phyloP scores from a whole-genome alignment of 2,888 invertebrate genomes.

The Criorhina ranunculi region DNA sequence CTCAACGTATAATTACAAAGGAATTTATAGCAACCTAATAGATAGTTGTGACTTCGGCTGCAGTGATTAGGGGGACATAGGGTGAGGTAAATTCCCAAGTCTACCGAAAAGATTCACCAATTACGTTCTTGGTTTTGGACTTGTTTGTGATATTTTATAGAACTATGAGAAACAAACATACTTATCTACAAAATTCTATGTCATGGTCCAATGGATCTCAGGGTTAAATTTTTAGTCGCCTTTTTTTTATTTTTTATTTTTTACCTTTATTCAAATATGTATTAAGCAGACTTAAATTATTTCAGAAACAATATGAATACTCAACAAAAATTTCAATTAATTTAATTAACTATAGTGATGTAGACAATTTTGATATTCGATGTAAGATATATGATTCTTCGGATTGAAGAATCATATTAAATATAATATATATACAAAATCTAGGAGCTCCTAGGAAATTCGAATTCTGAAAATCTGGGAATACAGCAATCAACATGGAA shows the following conservation, averaged over 20 bases:
- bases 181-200: not conserved
- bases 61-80: too few relatives aligned
- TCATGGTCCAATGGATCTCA: conserved; percentile 11
- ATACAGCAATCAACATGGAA: conserved; percentile 20
- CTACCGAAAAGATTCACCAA: too few relatives aligned
- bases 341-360: conserved; percentile 7
- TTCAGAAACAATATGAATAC: conserved; percentile 42
- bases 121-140: too few relatives aligned
- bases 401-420: conserved; percentile 35
- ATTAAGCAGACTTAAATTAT: conserved; percentile 28
- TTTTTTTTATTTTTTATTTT: too few relatives aligned
- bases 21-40: too few relatives aligned
- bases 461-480: not conserved
- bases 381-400: conserved; percentile 50
- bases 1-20: too few relatives aligned
- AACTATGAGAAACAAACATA: not conserved
- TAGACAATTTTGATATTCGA: conserved; percentile 13
- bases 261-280: not conserved
- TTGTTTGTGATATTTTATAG: too few relatives aligned
- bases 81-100: too few relatives aligned
- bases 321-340: conserved; percentile 28
- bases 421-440: not conserved
- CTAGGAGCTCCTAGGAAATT: not conserved
- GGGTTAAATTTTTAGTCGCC: not conserved
- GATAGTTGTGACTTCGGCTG: too few relatives aligned